Evolutionary conservation across 2,888 invertebrate genomes (phyloP).

Genomic region (Hydrotaea diabolus): DNA sequence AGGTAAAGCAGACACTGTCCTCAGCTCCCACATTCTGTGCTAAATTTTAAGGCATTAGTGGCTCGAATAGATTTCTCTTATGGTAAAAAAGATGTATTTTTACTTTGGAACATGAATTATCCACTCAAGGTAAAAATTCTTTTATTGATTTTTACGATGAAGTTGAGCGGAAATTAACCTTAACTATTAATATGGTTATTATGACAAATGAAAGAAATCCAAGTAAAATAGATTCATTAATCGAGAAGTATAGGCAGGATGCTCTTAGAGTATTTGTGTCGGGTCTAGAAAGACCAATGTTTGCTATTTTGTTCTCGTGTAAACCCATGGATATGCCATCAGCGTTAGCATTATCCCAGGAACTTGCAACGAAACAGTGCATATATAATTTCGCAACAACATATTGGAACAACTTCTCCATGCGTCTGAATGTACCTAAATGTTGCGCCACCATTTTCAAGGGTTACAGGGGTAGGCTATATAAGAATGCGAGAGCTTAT

Average conservation of each 20-base stretch:
- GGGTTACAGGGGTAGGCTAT: no score
- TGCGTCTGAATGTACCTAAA: no score
- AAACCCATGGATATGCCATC: background rate
- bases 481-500: no score
- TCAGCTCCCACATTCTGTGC: slow-evolving; percentile 2
- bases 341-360: background rate
- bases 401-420: no score
- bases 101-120: slow-evolving; percentile 30
- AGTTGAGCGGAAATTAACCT: slow-evolving; percentile 7
- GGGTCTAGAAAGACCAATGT: background rate
- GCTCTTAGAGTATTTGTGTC: slow-evolving; percentile 45
- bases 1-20: background rate
- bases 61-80: slow-evolving; percentile 5
- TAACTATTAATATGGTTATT: slow-evolving; percentile 13
- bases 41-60: background rate
- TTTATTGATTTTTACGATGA: slow-evolving; percentile 8
- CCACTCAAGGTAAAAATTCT: slow-evolving; percentile 8
- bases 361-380: slow-evolving; percentile 25
- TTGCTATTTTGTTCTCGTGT: background rate
- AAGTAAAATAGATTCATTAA: background rate
- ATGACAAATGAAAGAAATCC: slow-evolving; percentile 22
- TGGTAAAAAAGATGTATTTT: slow-evolving; percentile 19
- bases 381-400: no score
- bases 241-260: background rate
- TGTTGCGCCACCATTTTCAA: no score